Percentiles rank a stretch among this genome's conserved stretches.
Conservation (phyloP, 1,140 invertebrate species). For the Drosophila simulans region DNA sequence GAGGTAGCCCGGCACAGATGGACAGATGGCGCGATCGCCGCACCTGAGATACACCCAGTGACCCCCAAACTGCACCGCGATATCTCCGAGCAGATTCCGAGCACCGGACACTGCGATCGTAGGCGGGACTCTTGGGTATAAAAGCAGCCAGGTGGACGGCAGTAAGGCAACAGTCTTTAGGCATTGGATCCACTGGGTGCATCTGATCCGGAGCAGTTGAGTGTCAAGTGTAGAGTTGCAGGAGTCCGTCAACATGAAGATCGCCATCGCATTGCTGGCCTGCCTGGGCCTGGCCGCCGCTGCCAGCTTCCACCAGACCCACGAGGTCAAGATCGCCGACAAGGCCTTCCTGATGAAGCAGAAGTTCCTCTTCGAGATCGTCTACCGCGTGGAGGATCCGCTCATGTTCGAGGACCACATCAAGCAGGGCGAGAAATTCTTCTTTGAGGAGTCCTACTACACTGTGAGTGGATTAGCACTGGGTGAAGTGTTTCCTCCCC, state of each 20-base stretch:
- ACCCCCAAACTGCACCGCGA: slow-evolving; percentile 8
- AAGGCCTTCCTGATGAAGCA: slow-evolving; percentile 58
- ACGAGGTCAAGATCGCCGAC: slow-evolving; percentile 63
- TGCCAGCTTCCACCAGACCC: slow-evolving; percentile 50
- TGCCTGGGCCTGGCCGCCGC: slow-evolving; percentile 64
- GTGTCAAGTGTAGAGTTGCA: slow-evolving; percentile 17
- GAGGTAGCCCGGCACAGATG: not conserved
- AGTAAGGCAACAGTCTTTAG: slow-evolving; percentile 75
- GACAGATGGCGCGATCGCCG: slow-evolving; percentile 30
- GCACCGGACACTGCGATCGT: not conserved
- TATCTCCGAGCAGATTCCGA: not conserved
- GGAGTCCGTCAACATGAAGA: slow-evolving; percentile 62
- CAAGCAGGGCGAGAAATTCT: slow-evolving; percentile 45
- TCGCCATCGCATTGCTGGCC: slow-evolving; percentile 67
- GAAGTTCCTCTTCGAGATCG: slow-evolving; percentile 66
- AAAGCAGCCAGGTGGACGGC: slow-evolving; percentile 10
- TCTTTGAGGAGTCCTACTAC: slow-evolving; percentile 50
- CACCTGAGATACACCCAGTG: slow-evolving; percentile 20
- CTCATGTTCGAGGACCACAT: slow-evolving; percentile 67
- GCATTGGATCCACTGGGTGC: slow-evolving; percentile 58
- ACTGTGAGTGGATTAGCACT: slow-evolving; percentile 41
- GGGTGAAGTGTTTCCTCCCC: not conserved
- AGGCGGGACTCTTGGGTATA: slow-evolving; percentile 39
- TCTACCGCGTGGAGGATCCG: slow-evolving; percentile 62
- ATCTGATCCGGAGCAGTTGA: slow-evolving; percentile 74